Percentiles rank a stretch among this genome's conserved stretches.
Evolutionary conservation across 2,113 vertebrate species (phyloP).

Genomic region (Hypanus sabinus): DNA sequence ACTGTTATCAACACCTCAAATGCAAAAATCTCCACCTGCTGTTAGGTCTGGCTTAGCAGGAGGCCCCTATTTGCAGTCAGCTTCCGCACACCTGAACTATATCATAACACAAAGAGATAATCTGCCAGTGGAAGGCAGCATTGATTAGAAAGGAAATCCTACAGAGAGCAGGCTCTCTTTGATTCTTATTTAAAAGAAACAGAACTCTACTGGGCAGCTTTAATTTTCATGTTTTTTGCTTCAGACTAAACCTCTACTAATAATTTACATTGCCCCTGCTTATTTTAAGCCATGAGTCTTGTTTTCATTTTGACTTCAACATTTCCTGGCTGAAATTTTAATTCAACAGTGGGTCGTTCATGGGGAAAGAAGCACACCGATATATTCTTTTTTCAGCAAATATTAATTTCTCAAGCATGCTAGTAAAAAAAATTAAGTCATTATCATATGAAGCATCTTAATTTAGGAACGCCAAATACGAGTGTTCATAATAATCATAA

Average conservation of each 20-base stretch:
- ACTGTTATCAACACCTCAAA: constrained; percentile 48
- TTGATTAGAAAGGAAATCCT: constrained; percentile 31
- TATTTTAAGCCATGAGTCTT: background rate
- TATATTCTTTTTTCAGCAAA: background rate
- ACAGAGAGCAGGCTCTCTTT: constrained; percentile 14
- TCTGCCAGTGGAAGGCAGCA: constrained; percentile 24
- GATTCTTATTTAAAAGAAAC: constrained; percentile 45
- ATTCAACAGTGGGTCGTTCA: background rate
- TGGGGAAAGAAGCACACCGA: background rate
- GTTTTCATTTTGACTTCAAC: background rate
- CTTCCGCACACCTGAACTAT: constrained; percentile 45
- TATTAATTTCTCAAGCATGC: background rate
- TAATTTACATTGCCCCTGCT: background rate
- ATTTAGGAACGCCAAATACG: background rate
- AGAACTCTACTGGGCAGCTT: constrained; percentile 37
- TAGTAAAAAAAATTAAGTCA: background rate
- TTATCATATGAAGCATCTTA: background rate
- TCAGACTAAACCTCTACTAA: background rate
- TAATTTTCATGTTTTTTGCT: constrained; percentile 25
- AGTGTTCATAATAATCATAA: background rate
- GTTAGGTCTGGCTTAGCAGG: constrained; percentile 16
- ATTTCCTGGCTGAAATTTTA: background rate
- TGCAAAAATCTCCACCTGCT: constrained; percentile 38
- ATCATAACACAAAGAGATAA: constrained; percentile 46
- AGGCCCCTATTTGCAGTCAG: constrained; percentile 40